Conservation (phyloP, 1,140 invertebrate genomes). For the Cydia splendana region DNA sequence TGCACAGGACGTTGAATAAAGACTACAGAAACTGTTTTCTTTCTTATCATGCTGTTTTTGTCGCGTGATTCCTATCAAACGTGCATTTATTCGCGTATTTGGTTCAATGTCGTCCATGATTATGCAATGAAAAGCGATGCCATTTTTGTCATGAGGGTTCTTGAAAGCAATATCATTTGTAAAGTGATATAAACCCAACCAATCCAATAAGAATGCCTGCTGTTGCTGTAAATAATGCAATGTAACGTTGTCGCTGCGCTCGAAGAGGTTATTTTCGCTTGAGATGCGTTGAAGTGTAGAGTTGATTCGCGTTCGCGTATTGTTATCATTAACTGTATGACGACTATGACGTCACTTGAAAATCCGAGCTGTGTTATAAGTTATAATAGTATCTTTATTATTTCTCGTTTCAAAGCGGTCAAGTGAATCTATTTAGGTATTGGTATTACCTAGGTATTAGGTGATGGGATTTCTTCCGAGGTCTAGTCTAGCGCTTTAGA, state of each 20-base stretch:
- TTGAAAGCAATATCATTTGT: background rate
- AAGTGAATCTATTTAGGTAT: background rate
- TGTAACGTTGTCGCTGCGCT: background rate
- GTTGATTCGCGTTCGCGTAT: background rate
- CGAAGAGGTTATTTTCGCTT: constrained; percentile 15
- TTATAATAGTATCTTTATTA: constrained; percentile 4
- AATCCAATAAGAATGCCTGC: background rate
- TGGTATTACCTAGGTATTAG: too few species aligned
- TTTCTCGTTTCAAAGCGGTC: background rate
- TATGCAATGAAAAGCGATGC: constrained; percentile 34
- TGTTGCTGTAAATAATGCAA: background rate
- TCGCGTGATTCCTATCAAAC: constrained; percentile 13
- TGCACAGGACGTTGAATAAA: background rate
- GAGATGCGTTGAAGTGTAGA: background rate
- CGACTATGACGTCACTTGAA: background rate
- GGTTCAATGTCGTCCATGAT: constrained; percentile 33
- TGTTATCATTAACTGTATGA: constrained; percentile 35
- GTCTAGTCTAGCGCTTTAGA: too few species aligned
- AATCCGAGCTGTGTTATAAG: background rate
- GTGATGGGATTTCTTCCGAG: too few species aligned
- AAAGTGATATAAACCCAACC: background rate
- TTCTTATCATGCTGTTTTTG: background rate
- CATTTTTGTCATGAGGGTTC: constrained; percentile 6
- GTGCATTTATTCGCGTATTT: constrained; percentile 27
- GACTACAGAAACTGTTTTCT: background rate